Percentiles rank a stretch among this genome's conserved stretches.
phyloP scores from a whole-genome alignment of 2,113 vertebrate species.

The Pyxicephalus adspersus region DNA sequence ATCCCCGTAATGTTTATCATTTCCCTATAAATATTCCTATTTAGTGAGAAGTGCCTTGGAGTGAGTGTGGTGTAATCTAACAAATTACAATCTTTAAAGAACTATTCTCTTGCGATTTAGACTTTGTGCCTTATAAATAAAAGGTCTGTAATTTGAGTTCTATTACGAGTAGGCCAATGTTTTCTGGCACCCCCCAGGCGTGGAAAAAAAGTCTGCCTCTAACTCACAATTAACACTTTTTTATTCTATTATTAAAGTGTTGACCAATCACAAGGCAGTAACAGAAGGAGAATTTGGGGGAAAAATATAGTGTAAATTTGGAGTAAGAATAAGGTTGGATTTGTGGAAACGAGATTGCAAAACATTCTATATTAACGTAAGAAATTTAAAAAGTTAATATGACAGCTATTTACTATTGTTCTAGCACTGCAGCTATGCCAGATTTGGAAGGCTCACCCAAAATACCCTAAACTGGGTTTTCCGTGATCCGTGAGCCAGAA shows the following conservation, averaged over 20 bases:
- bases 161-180: neutral
- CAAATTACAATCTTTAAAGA: neutral
- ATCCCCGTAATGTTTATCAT: neutral
- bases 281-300: neutral
- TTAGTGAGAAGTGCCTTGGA: neutral
- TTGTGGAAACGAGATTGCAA: no score
- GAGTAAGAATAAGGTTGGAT: no score
- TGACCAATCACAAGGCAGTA: neutral
- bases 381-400: no score
- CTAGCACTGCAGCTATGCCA: no score
- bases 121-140: neutral
- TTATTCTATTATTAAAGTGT: neutral
- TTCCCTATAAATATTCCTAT: neutral
- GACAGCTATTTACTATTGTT: no score
- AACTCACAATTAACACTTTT: neutral
- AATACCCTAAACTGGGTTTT: no score
- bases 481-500: no score
- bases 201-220: neutral
- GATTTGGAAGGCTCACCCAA: no score
- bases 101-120: neutral
- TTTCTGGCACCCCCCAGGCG: neutral
- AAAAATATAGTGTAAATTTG: no score
- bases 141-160: neutral
- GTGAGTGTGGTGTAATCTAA: neutral
- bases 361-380: no score